Base-by-base conservation (phyloP, 1,140 invertebrate species). In the Hermatobates lingyangjiaoensis region DNA sequence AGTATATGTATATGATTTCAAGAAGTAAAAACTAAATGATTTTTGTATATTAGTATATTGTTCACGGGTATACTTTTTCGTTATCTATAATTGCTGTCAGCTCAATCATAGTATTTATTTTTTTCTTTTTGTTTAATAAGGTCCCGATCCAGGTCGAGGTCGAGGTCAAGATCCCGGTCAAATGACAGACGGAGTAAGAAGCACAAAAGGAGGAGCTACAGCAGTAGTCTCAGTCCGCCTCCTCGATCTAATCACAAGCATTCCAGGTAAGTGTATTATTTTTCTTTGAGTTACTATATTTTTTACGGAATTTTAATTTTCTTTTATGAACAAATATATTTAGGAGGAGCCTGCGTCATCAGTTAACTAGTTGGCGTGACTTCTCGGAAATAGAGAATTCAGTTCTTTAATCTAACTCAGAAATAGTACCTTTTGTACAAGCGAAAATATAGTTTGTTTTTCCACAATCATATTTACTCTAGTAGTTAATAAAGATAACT, bases 111-210 rank as follows among this genome's bases (percentile, higher is more conserved):
- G 3, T 4, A 20, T 21, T 27, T 24, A 48, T 48, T 46, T 23
- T 51, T 38, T 23, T 38, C 2, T 51, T 50, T 45, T 21, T 21
- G 45, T 48, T 42, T 44, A 34, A 45, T 15, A 27, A 44, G 53
- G n/a, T 48, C 40, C 12, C 47, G 55, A 27, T 58, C 54, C 28
- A 51, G 57, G 12, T 58, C 55, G 7, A 26, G 44, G 53, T 40
- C 48, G 14, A 20, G 57, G n/a, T 48, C 45, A 18, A 53, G 57
- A 38, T 56, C 57, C 38, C 50, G 57, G n/a, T 58, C 57, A 15
- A 26, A 15, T 26, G 57, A 58, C 27, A 54, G 55, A 39, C 53
- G 55, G 40, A 58, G 51, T 27, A 58, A 58, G 44, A 58, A 58
- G 27, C 54, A 56, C 27, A 24, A 54, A 20, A 40, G 57, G 23